These are phyloP conservation scores for Peromyscus californicus DNA, from an alignment of 2,113 vertebrate species.

Conservation along the genomic window DNA sequence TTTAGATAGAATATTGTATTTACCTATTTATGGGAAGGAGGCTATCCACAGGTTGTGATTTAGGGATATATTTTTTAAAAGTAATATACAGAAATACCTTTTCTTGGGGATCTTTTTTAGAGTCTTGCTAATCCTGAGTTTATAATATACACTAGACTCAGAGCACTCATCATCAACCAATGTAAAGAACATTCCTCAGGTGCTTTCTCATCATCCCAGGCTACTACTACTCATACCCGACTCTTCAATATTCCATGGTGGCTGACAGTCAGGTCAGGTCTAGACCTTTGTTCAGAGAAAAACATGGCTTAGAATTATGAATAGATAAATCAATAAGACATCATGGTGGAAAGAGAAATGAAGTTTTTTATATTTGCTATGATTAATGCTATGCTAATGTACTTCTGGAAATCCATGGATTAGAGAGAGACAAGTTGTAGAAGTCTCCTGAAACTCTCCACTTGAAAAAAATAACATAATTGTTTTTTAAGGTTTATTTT, in stretches of 20 bases:
- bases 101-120: not conserved
- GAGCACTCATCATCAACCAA: too few relatives aligned
- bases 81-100: not conserved
- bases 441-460: not conserved
- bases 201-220: not conserved
- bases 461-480: not conserved
- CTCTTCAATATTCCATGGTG: not conserved
- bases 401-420: not conserved
- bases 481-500: not conserved
- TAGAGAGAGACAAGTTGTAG: too few relatives aligned
- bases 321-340: not conserved
- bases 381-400: not conserved
- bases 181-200: not conserved
- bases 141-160: not conserved
- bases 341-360: not conserved
- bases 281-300: not conserved
- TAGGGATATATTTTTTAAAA: not conserved
- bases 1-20: not conserved
- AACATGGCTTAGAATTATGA: not conserved
- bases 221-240: too few relatives aligned
- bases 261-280: not conserved
- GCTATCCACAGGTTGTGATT: not conserved
- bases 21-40: not conserved
- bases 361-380: not conserved
- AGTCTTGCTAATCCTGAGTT: not conserved